Evolutionary conservation across 2,113 vertebrate genomes (phyloP).

Genomic region (Gracilinanus agilis): DNA sequence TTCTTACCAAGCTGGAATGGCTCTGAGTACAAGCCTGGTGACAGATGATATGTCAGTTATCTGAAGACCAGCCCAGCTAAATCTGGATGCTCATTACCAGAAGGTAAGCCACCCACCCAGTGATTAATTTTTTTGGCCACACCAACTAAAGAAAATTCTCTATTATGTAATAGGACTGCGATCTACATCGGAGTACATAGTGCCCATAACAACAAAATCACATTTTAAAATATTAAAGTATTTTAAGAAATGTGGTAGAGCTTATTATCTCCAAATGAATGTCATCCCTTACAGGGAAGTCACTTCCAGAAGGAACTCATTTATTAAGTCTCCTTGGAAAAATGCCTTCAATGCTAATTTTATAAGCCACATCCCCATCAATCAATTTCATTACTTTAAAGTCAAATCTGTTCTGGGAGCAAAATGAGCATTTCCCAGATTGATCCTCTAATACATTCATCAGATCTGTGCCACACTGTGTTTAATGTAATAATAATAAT

Average conservation of each 20-base stretch:
- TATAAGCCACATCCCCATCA: background rate
- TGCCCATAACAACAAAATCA: background rate
- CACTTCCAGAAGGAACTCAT: background rate
- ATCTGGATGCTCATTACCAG: background rate
- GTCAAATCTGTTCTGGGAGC: background rate
- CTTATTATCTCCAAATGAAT: background rate
- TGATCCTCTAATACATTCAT: background rate
- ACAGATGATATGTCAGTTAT: background rate
- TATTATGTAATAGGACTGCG: background rate
- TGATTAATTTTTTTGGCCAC: conserved; percentile 5
- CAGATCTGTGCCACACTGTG: background rate
- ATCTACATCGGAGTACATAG: background rate
- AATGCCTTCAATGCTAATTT: background rate
- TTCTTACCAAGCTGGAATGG: background rate
- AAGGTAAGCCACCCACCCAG: background rate
- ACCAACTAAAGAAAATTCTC: background rate
- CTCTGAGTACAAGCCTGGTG: background rate
- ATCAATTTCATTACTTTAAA: background rate
- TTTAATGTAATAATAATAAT: background rate
- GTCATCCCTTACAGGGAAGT: background rate
- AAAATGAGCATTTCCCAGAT: background rate
- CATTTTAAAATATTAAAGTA: background rate
- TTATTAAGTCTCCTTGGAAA: background rate
- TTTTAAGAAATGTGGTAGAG: background rate
- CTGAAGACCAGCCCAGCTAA: background rate